These are phyloP conservation scores for Tinea pellionella DNA, from an alignment of 2,888 invertebrate genomes.

Conservation along the genomic window DNA sequence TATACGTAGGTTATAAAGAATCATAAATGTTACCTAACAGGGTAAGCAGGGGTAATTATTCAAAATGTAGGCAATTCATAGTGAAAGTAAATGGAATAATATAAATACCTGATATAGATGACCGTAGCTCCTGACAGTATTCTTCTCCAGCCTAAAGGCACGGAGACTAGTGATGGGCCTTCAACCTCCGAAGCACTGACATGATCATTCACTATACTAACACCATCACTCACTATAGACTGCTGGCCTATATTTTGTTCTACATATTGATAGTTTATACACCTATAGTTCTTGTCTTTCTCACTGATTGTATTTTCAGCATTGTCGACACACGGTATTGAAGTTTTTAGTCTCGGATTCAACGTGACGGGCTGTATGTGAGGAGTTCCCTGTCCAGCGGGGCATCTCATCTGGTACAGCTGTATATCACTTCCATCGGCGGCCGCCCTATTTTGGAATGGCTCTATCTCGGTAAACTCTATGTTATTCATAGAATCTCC, in stretches of 20 bases:
- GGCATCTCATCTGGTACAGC: slow-evolving; percentile 47
- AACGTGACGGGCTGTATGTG: background rate
- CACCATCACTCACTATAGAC: slow-evolving; percentile 63
- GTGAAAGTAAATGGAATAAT: too few relatives aligned
- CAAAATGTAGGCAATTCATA: too few relatives aligned
- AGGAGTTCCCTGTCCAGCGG: slow-evolving; percentile 13
- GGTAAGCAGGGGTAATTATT: too few relatives aligned
- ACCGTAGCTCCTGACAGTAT: slow-evolving; percentile 54
- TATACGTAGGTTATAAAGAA: too few relatives aligned
- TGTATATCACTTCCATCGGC: slow-evolving; percentile 35
- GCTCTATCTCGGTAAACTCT: slow-evolving; percentile 40
- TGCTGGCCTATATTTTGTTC: slow-evolving; percentile 66
- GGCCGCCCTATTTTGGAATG: slow-evolving; percentile 38
- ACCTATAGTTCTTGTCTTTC: slow-evolving; percentile 38
- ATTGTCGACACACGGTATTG: background rate
- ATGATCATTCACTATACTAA: slow-evolving; percentile 29
- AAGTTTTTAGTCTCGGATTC: background rate
- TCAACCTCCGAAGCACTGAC: background rate
- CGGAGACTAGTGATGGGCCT: slow-evolving; percentile 26
- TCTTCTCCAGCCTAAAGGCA: slow-evolving; percentile 64
- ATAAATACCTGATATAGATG: slow-evolving; percentile 49
- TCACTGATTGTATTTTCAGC: slow-evolving; percentile 26
- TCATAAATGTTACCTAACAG: too few relatives aligned
- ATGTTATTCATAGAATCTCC: slow-evolving; percentile 33
- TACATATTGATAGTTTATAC: slow-evolving; percentile 63